Evolutionary conservation across 2,888 invertebrate genomes (phyloP).

Genomic region (Tenthredo livida): DNA sequence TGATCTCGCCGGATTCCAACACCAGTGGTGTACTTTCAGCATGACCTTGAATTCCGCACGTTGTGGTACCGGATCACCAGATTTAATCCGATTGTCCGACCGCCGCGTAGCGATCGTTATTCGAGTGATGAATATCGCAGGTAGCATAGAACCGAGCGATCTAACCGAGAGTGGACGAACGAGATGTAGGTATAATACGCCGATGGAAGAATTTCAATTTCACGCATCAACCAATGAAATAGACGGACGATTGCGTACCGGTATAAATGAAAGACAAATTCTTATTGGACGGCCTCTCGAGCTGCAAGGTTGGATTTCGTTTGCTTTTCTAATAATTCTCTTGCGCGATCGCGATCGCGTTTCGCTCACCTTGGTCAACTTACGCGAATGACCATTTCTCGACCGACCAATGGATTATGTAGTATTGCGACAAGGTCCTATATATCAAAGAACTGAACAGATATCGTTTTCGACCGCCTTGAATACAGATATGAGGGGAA

Average conservation of each 20-base stretch:
- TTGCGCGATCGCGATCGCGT: slow-evolving; percentile 37
- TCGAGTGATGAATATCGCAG: background rate
- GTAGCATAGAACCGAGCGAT: background rate
- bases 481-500: background rate
- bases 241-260: background rate
- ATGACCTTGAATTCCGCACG: slow-evolving; percentile 43
- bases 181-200: background rate
- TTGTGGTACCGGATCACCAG: slow-evolving; percentile 34
- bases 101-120: background rate
- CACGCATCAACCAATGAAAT: background rate
- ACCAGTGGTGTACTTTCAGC: slow-evolving; percentile 27
- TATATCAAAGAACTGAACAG: background rate
- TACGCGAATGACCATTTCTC: slow-evolving; percentile 37
- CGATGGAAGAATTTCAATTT: slow-evolving; percentile 8
- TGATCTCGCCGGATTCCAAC: slow-evolving; percentile 34
- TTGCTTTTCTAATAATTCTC: slow-evolving; percentile 45
- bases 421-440: slow-evolving; percentile 28
- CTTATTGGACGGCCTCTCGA: slow-evolving; percentile 26
- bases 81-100: slow-evolving; percentile 47
- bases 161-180: background rate
- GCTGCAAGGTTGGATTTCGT: slow-evolving; percentile 49
- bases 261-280: background rate
- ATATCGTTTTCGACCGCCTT: background rate
- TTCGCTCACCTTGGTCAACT: slow-evolving; percentile 45
- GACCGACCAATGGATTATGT: background rate